These are phyloP conservation scores for Glyphotaelius pellucidus DNA, from an alignment of 2,888 invertebrate genomes.

Conservation along the genomic window DNA sequence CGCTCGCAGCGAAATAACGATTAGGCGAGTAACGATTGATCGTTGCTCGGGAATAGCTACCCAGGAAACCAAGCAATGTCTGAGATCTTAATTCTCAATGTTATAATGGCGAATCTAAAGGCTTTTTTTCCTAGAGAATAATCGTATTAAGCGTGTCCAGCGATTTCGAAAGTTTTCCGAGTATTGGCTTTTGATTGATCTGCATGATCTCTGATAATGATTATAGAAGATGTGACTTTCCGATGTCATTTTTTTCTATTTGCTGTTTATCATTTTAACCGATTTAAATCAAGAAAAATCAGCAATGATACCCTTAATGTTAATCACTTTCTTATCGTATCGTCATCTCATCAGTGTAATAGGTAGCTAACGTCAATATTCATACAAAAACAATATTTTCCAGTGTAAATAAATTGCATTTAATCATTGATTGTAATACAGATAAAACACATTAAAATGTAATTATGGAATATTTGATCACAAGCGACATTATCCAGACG, in stretches of 20 bases:
- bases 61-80: too few species aligned
- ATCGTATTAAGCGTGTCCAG: too few species aligned
- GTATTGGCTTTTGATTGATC: not conserved
- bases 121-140: too few species aligned
- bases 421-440: not conserved
- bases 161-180: too few species aligned
- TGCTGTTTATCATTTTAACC: not conserved
- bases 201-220: not conserved
- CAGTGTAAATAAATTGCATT: not conserved
- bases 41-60: too few species aligned
- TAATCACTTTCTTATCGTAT: not conserved
- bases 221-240: not conserved
- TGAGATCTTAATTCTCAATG: too few species aligned
- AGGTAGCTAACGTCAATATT: not conserved
- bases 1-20: too few species aligned
- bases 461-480: not conserved
- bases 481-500: not conserved
- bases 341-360: not conserved
- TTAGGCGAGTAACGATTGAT: too few species aligned
- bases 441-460: not conserved
- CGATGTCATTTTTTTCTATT: not conserved
- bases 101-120: too few species aligned
- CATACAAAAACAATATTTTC: not conserved
- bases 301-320: not conserved
- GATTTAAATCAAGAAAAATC: not conserved